Conservation (phyloP, 2,888 invertebrate species). For the Baronia brevicornis region DNA sequence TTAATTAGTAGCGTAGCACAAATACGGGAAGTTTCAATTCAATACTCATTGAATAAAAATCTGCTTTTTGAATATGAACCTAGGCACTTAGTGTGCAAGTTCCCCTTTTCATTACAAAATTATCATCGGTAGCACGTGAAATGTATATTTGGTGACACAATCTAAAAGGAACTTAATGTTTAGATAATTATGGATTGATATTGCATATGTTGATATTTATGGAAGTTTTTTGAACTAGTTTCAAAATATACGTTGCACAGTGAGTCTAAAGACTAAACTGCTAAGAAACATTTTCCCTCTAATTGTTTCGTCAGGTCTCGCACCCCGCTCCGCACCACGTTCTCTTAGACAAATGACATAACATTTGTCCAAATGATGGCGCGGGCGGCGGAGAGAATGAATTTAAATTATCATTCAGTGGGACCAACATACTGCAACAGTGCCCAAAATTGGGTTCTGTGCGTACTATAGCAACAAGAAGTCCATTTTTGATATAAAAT, state of each 20-base stretch:
- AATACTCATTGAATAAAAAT: conserved; percentile 55
- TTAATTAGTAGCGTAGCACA: conserved; percentile 66
- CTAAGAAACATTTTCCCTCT: conserved; percentile 37
- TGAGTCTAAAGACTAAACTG: conserved; percentile 26
- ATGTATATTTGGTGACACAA: conserved; percentile 45
- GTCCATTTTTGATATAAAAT: conserved; percentile 9
- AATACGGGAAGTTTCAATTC: conserved; percentile 71
- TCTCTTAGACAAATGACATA: conserved; percentile 73
- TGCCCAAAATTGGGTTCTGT: conserved; percentile 57
- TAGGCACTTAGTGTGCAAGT: conserved; percentile 45
- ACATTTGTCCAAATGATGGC: conserved; percentile 78
- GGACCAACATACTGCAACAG: conserved; percentile 65
- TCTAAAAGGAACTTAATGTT: conserved; percentile 41
- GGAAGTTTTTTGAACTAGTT: conserved; percentile 64
- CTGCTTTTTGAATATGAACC: conserved; percentile 51
- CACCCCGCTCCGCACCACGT: conserved; percentile 43
- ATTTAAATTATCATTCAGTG: conserved; percentile 78
- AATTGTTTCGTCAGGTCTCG: conserved; percentile 29
- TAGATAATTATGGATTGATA: conserved; percentile 36
- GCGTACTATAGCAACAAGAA: conserved; percentile 26
- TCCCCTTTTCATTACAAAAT: conserved; percentile 56
- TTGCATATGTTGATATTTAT: conserved; percentile 39
- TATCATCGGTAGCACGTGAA: conserved; percentile 64
- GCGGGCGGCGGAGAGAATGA: conserved; percentile 76
- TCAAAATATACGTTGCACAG: conserved; percentile 31